Evolutionary conservation across 2,113 vertebrate genomes (phyloP).

Genomic region (Neogobius melanostomus): DNA sequence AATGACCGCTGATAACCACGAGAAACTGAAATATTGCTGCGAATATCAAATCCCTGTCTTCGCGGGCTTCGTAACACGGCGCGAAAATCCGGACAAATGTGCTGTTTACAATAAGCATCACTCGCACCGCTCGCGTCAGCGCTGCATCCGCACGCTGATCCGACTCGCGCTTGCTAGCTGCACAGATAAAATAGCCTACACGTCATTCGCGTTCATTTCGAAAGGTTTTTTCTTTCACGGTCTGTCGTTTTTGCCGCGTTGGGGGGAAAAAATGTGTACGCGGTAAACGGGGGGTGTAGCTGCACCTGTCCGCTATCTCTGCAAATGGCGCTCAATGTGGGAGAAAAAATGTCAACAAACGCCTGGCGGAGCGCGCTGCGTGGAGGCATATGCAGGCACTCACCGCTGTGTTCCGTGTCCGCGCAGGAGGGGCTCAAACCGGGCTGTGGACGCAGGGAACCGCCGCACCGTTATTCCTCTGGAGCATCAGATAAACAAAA

Average conservation of each 20-base stretch:
- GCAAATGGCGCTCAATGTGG: conserved; percentile 78
- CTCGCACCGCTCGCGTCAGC: background rate
- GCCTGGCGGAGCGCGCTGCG: conserved; percentile 18
- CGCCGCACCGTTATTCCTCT: conserved; percentile 20
- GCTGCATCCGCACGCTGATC: background rate
- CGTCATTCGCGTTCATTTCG: background rate
- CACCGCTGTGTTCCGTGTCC: conserved; percentile 34
- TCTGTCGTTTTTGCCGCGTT: too few species aligned
- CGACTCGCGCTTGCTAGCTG: too few species aligned
- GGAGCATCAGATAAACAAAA: conserved; percentile 23
- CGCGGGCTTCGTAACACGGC: too few species aligned
- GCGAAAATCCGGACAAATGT: background rate
- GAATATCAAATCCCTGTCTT: background rate
- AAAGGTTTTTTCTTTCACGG: background rate
- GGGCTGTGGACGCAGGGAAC: conserved; percentile 2
- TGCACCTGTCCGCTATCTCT: conserved; percentile 51
- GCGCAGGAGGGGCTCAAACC: conserved; percentile 9
- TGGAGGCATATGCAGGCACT: conserved; percentile 20
- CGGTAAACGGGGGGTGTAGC: conserved; percentile 49
- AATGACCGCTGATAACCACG: background rate
- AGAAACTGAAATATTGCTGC: background rate
- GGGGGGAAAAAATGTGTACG: background rate
- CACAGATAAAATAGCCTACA: too few species aligned
- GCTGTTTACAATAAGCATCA: background rate
- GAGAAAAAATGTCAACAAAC: conserved; percentile 66